Evolutionary conservation across 2,113 vertebrate genomes (phyloP).

Genomic region (Syngnathus scovelli): DNA sequence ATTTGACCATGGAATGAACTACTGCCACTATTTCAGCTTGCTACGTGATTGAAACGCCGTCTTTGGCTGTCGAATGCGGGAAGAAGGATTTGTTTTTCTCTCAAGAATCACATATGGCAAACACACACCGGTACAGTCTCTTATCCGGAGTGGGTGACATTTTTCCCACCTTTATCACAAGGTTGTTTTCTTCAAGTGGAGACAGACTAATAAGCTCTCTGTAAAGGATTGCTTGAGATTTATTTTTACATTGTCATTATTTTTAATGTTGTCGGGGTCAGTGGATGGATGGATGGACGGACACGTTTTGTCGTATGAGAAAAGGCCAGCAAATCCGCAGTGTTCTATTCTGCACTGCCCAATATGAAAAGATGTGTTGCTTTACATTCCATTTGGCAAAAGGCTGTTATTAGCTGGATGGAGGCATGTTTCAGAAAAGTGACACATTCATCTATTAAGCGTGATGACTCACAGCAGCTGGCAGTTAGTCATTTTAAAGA

Average conservation of each 20-base stretch:
- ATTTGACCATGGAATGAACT: neutral
- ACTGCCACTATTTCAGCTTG: neutral
- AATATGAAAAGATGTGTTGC: neutral
- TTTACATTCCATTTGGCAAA: neutral
- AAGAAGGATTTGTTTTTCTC: slow-evolving; percentile 25
- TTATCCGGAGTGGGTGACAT: slow-evolving; percentile 6
- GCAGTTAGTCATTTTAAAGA: slow-evolving; percentile 34
- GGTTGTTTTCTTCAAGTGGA: slow-evolving; percentile 18
- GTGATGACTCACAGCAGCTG: slow-evolving; percentile 44
- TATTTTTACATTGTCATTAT: neutral
- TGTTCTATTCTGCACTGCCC: neutral
- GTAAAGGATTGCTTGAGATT: neutral
- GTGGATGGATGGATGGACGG: too few species aligned
- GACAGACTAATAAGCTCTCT: slow-evolving; percentile 6
- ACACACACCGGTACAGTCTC: slow-evolving; percentile 21
- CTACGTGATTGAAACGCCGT: neutral
- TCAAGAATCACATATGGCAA: slow-evolving; percentile 29
- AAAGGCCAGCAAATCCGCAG: neutral
- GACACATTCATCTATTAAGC: slow-evolving; percentile 27
- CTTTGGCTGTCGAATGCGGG: slow-evolving; percentile 21
- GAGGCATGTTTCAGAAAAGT: slow-evolving; percentile 9
- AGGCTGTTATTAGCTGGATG: neutral
- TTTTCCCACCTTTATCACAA: slow-evolving; percentile 15
- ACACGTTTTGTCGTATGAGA: neutral
- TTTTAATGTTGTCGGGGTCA: too few species aligned